Base-by-base conservation (phyloP, 2,797 vertebrate species). In the Coregonus suidteri region DNA sequence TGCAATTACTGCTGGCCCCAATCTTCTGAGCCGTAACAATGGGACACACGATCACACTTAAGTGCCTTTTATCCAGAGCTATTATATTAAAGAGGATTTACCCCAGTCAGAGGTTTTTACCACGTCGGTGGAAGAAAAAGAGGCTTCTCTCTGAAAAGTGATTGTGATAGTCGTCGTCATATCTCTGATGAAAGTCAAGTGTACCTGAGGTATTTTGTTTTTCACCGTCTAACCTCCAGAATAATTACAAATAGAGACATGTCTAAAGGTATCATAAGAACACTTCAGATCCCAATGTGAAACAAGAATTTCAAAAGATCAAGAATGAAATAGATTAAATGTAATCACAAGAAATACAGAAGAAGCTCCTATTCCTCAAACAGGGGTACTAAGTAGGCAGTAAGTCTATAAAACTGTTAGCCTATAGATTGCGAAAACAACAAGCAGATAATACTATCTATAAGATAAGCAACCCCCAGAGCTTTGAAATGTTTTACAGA, bases 51-150 rank as follows among this genome's bases (percentile, higher is more conserved):
- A 80, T 84, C 75, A 62, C 70, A 31, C 77, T 34, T 74, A 77
- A 89, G 80, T 86, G 82, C 67, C 74, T 85, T 52, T 52, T 75
- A 84, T 87, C 77, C 78, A 81, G 54, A 6, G 81, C 76, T 86
- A 75, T 91, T 86, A 86, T 82, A 84, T 83, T 78, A 74, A 90
- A 81, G n/a, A 79, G 68, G 80, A 84, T 82, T 81, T 72, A 70
- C 2, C 16, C 3, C 31, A 3, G 25, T 25, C 25, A 25, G 25
- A 25, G 25, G 25, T 25, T 25, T 25, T 25, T 25, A 25, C 25
- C 25, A 25, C 25, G 25, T 25, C 25, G 25, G 25, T 25, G 25
- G 25, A 73, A 87, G 77, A 67, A 66, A 77, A 71, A 59, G 83
- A 86, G 77, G 74, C 81, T 62, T 77, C 73, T 77, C 73, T 79